Evolutionary conservation across 2,888 invertebrate genomes (phyloP).

Genomic region (Caenorhabditis parvicauda): DNA sequence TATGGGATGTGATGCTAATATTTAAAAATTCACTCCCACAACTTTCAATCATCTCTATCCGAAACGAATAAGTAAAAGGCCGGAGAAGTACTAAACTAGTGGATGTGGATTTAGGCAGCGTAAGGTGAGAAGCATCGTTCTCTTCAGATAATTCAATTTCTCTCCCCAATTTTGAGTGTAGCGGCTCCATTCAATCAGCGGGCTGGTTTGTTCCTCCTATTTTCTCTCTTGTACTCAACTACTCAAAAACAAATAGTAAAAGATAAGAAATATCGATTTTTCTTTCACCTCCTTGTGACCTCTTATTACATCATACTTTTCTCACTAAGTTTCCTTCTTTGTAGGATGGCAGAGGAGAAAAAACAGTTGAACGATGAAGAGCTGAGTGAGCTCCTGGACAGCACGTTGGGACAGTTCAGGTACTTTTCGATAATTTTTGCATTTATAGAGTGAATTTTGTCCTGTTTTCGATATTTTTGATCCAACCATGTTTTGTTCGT

Average conservation of each 20-base stretch:
- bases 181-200: too few relatives aligned
- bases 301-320: too few relatives aligned
- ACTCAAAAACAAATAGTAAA: too few relatives aligned
- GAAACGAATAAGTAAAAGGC: background rate
- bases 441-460: background rate
- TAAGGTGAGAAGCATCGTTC: background rate
- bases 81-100: background rate
- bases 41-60: background rate
- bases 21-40: too few relatives aligned
- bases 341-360: slow-evolving; percentile 17
- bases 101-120: too few relatives aligned
- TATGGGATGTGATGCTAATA: too few relatives aligned
- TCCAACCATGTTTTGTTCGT: background rate
- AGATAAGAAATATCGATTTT: too few relatives aligned
- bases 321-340: too few relatives aligned
- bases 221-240: too few relatives aligned
- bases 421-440: slow-evolving; percentile 16
- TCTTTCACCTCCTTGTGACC: too few relatives aligned
- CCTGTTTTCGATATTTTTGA: slow-evolving; percentile 3
- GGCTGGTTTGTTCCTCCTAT: too few relatives aligned
- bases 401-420: slow-evolving; percentile 25
- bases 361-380: slow-evolving; percentile 16
- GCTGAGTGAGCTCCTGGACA: slow-evolving; percentile 28
- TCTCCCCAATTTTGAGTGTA: too few relatives aligned
- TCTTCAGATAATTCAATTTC: background rate